Percentiles rank a stretch among this genome's conserved stretches.
phyloP scores from a whole-genome alignment of 1,140 invertebrate genomes.

The Cyclina sinensis region DNA sequence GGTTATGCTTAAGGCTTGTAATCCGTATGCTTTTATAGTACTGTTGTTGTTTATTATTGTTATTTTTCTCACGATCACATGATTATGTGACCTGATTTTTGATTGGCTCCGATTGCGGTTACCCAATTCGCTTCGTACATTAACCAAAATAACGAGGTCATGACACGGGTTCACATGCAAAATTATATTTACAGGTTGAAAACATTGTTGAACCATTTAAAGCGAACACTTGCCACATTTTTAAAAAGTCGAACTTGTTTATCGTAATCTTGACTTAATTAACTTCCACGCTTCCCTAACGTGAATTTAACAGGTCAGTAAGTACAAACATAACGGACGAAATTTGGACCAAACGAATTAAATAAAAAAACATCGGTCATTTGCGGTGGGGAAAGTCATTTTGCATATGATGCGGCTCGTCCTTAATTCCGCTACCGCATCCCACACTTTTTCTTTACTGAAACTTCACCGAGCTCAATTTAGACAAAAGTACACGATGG shows the following conservation, averaged over 20 bases:
- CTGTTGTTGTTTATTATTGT: background rate
- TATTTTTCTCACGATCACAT: slow-evolving; percentile 35
- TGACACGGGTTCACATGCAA: background rate
- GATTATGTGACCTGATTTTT: background rate
- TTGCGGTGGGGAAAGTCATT: too few species aligned
- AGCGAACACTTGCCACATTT: background rate
- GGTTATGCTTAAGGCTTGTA: background rate
- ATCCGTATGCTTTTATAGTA: background rate
- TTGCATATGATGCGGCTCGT: too few species aligned
- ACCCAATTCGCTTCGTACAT: background rate
- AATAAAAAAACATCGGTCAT: too few species aligned
- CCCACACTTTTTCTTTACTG: too few species aligned
- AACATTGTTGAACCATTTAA: background rate
- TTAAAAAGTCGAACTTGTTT: slow-evolving; percentile 2
- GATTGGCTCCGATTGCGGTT: slow-evolving; percentile 20
- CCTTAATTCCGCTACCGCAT: too few species aligned
- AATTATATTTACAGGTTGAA: slow-evolving; percentile 19
- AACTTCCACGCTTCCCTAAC: background rate
- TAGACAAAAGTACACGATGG: too few species aligned
- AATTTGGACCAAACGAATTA: too few species aligned
- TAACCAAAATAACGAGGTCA: slow-evolving; percentile 13
- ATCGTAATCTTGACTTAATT: slow-evolving; percentile 1
- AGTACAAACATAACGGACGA: too few species aligned
- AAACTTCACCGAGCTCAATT: too few species aligned
- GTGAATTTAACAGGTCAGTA: too few species aligned